Evolutionary conservation across 2,888 invertebrate genomes (phyloP), one percentile per base, ranked within the genome.

Genomic region (Candidula unifasciata): DNA sequence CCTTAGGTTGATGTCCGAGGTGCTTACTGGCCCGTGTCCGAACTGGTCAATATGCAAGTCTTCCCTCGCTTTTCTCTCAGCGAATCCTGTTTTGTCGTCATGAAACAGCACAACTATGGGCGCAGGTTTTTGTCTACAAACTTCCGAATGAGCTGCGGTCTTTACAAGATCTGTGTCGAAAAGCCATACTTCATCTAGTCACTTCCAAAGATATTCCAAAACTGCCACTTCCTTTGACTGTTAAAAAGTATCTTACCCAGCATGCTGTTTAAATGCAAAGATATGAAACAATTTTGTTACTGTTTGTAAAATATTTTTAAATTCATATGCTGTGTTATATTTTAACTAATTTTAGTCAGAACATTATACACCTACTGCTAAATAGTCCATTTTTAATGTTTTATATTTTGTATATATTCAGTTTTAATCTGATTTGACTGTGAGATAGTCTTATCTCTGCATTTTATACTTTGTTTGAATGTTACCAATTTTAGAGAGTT

Each of bases 11-110:
- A 90, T 83, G 90, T 88, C 16, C 83, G 88, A 27, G 91, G 91
- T 21, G 89, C 90, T 33, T 91, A 91, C 80, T 90, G 91, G 90
- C 90, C 91, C 2, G 88, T 90, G 30, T 90, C 90, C 5, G 91
- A 91, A 76, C 88, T 90, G n/a, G 87, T 90, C 80, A 91, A 91
- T 79, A 87, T 90, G 52, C 89, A 90, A 80, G 90, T 91, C 30
- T 91, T 91, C 66, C 91, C 91, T 8, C 87, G 89, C n/a, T 91
- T 91, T 69, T 90, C 90, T 24, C 89, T 89, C 16, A 88, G 90
- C 64, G 91, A 91, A 69, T 86, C 89, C 8, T 88, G 88, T 35
- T 82, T 91, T 35, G 89, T 90, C 13, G 88, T 90, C n/a, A 90
- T 91, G 89, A 88, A 87, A 74, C 90, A 91, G 84, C 86, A 87